Evolutionary conservation across 2,113 vertebrate genomes (phyloP).

Genomic region (Dicentrarchus labrax): DNA sequence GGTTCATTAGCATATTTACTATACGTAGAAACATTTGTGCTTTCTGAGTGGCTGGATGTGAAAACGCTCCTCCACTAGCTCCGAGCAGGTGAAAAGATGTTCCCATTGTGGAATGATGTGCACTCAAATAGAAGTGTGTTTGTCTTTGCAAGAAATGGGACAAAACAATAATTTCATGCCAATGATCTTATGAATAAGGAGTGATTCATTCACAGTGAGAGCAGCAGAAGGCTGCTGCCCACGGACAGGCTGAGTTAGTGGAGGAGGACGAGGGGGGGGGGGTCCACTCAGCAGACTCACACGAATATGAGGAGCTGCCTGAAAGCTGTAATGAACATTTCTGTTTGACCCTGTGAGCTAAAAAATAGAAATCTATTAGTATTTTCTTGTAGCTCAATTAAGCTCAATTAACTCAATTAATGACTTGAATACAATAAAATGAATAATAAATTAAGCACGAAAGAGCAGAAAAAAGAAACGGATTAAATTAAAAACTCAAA

Average conservation of each 20-base stretch:
- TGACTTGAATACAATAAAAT: not conserved
- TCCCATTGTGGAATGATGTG: not conserved
- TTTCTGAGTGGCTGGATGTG: not conserved
- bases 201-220: constrained; percentile 66
- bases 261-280: not conserved
- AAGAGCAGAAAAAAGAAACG: not conserved
- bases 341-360: not conserved
- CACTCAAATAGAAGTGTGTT: constrained; percentile 3
- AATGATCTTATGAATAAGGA: constrained; percentile 52
- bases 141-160: constrained; percentile 13
- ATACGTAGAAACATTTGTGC: not conserved
- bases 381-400: not conserved
- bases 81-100: not conserved
- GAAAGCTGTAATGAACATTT: not conserved
- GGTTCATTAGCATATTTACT: constrained; percentile 25
- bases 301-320: constrained; percentile 6
- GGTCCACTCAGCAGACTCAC: constrained; percentile 8
- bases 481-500: not conserved
- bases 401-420: not conserved
- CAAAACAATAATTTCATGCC: constrained; percentile 31
- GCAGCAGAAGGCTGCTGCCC: constrained; percentile 59
- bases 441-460: not conserved
- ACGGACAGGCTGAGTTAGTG: constrained; percentile 33
- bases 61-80: not conserved
- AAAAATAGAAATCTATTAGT: not conserved